Evolutionary conservation across 2,888 invertebrate genomes (phyloP), one percentile per base, ranked within the genome.

Genomic region (Petrophora chlorosata): DNA sequence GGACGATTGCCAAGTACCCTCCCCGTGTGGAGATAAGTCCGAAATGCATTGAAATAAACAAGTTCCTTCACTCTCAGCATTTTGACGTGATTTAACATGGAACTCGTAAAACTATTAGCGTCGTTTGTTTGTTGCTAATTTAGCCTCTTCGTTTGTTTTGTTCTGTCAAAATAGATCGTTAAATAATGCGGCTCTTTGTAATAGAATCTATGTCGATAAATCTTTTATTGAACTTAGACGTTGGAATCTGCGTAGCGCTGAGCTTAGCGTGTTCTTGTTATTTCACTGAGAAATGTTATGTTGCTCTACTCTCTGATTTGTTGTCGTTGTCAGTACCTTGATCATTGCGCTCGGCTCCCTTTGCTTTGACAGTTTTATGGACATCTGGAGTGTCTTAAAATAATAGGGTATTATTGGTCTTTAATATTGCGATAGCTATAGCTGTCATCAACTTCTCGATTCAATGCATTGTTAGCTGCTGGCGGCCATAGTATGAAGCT

Each of bases 1-100:
- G 88, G 85, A 79, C 51, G 53, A 43, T 48, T 54, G 83, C 87
- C 87, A 87, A 79, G 66, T 73, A 60, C 71, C 70, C 73, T 60
- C 57, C 40, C 53, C 29, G 40, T 50, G 35, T 30, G 29, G 42
- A 30, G 53, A 57, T 61, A 61, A 47, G 43, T 47, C 51, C 36
- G 47, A 57, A 57, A 76, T 75, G 76, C 72, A 77, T 67, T 61
- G 61, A 77, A 77, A 81, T 82, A 78, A 78, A 79, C 75, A 76
- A 69, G 65, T 74, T 72, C 70, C 67, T 63, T 63, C 62, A 66
- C 67, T 66, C 57, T 55, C 55, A 40, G 41, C 64, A 53, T 70
- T 67, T 65, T 56, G 65, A 71, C 67, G 72, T 73, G 70, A 76
- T 77, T 73, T 76, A 73, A 62, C 64, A 68, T 68, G 62, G 60